Percentiles rank a stretch among this genome's conserved stretches.
Evolutionary conservation across 2,113 vertebrate species (phyloP).

Genomic region (Lutjanus erythropterus): DNA sequence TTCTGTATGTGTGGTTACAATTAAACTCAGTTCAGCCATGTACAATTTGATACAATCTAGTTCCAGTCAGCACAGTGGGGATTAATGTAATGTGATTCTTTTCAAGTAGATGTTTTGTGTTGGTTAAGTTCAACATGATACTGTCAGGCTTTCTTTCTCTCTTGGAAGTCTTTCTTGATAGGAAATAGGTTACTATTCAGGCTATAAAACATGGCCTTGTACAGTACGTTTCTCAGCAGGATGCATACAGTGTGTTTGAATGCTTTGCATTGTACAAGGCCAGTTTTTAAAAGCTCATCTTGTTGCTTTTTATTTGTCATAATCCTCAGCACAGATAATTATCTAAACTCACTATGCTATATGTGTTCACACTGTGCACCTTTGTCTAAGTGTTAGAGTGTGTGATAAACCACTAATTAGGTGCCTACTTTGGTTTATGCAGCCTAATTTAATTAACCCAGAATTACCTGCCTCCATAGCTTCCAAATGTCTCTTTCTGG

Average conservation of each 20-base stretch:
- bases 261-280: neutral
- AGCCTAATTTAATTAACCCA: neutral
- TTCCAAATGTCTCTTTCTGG: too few species aligned
- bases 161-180: too few species aligned
- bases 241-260: neutral
- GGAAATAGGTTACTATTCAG: too few species aligned
- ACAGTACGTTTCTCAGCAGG: neutral
- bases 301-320: neutral
- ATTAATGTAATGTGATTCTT: neutral
- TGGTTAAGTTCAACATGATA: neutral
- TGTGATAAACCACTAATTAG: neutral
- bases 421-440: constrained; percentile 1
- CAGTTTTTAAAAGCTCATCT: neutral
- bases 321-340: too few species aligned
- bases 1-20: neutral
- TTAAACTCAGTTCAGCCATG: constrained; percentile 1
- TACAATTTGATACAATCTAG: neutral
- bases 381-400: neutral
- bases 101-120: neutral
- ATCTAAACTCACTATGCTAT: neutral
- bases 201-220: neutral
- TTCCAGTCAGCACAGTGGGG: neutral
- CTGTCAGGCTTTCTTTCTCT: too few species aligned
- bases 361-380: neutral
- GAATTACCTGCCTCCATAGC: constrained; percentile 10